phyloP scores from a whole-genome alignment of 2,888 invertebrate species.

The Subacronicta megacephala region DNA sequence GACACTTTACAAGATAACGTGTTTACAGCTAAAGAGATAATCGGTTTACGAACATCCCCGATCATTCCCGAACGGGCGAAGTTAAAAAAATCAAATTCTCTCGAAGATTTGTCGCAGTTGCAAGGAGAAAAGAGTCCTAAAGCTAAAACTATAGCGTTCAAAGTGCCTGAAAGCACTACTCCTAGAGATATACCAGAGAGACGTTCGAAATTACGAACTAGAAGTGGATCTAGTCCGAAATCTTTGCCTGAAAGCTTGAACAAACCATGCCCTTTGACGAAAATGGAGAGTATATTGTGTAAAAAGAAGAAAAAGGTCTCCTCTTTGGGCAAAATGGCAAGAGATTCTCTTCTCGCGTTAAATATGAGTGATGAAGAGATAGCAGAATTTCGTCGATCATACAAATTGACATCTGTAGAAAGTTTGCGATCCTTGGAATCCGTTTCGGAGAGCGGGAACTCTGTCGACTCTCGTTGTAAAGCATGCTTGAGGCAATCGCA shows the following conservation, averaged over 20 bases:
- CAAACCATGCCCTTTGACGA: conserved; percentile 76
- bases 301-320: conserved; percentile 84
- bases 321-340: conserved; percentile 84
- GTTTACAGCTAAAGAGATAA: conserved; percentile 71
- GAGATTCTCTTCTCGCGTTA: conserved; percentile 82
- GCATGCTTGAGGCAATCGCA: conserved; percentile 81
- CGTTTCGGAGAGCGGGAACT: conserved; percentile 84
- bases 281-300: conserved; percentile 72
- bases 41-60: conserved; percentile 71
- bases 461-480: conserved; percentile 80
- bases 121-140: conserved; percentile 72
- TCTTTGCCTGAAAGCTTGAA: conserved; percentile 83
- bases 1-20: conserved; percentile 75
- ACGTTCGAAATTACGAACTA: conserved; percentile 71
- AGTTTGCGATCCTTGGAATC: conserved; percentile 83
- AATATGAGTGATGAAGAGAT: conserved; percentile 87
- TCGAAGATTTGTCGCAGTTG: conserved; percentile 77
- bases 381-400: conserved; percentile 80
- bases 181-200: conserved; percentile 84
- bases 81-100: conserved; percentile 78
- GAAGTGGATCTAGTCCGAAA: conserved; percentile 84
- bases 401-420: conserved; percentile 83
- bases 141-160: conserved; percentile 79
- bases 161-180: conserved; percentile 79
- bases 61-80: conserved; percentile 81